These are phyloP conservation scores for Trisateles emortualis DNA, from an alignment of 2,888 invertebrate genomes.

Conservation along the genomic window DNA sequence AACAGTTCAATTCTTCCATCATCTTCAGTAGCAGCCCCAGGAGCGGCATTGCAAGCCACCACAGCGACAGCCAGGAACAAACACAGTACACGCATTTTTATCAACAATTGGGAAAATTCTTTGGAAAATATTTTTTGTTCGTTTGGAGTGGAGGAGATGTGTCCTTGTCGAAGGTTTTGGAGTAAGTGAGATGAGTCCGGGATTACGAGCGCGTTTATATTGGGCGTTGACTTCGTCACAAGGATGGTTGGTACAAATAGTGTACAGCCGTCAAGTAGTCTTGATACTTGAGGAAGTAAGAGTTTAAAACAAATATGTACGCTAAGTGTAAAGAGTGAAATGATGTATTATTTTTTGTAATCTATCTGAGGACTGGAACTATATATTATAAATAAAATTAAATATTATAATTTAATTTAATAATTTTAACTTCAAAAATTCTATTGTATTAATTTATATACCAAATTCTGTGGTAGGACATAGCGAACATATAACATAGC, in stretches of 20 bases:
- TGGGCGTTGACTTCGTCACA: slow-evolving; percentile 41
- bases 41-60: slow-evolving; percentile 73
- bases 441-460: too few species aligned
- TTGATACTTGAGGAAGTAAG: slow-evolving; percentile 56
- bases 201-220: slow-evolving; percentile 66
- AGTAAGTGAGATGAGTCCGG: slow-evolving; percentile 68
- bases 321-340: too few species aligned
- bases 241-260: slow-evolving; percentile 43
- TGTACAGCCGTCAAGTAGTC: slow-evolving; percentile 33
- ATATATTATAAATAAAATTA: too few species aligned
- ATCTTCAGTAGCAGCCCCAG: slow-evolving; percentile 62
- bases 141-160: slow-evolving; percentile 17
- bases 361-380: too few species aligned
- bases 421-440: too few species aligned
- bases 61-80: slow-evolving; percentile 64
- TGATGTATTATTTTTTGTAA: too few species aligned
- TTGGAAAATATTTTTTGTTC: neutral
- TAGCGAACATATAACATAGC: too few species aligned
- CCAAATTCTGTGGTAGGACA: too few species aligned
- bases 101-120: neutral
- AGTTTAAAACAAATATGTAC: neutral
- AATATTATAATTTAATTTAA: too few species aligned
- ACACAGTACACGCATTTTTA: slow-evolving; percentile 67
- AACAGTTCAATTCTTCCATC: slow-evolving; percentile 74
- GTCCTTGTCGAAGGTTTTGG: slow-evolving; percentile 65